Base-by-base conservation (phyloP, 2,113 vertebrate genomes). In the Erinaceus europaeus region DNA sequence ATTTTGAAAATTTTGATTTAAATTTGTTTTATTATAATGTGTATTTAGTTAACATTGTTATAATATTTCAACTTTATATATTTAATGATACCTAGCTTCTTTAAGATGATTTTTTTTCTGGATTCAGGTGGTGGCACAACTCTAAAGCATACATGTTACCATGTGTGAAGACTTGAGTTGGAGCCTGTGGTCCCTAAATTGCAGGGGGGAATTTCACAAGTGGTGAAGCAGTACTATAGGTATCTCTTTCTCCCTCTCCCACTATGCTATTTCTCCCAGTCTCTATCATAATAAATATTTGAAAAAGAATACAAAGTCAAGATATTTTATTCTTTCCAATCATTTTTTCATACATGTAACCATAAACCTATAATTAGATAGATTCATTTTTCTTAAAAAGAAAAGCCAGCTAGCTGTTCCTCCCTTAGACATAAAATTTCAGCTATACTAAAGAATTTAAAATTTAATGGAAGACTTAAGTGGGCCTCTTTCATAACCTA, bases 1-100 rank as follows among this genome's bases (percentile, higher is more conserved):
- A 84, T 84, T 94, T 93, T 90, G 74, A 71, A 78, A 87, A 32
- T 48, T n/a, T 89, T 92, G 68, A 86, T 84, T 91, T 86, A 89
- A 90, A 93, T 94, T 92, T 46, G 44, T 77, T 88, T 90, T 91
- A 55, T 91, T 59, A 82, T 2, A 34, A 18, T 48, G 34, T 83
- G 20, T 69, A 64, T 71, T 89, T 50, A 78, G 20, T 82, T 89
- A 67, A 3, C 52, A 80, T 64, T 86, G 55, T 67, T 94, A 88
- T 62, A 85, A 48, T 71, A 61, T 55, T 92, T 34, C 27, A 76
- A 50, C 55, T 79, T 91, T 68, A 57, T 48, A 15, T 68, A 84
- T 65, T 71, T 53, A 64, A 38, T 71, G 23, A 88, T 76, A 86
- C 62, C 36, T 52, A 76, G 34, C 42, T 93, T 94, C 52, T 76